Conservation (phyloP, 1,140 invertebrate species). For the Planococcus citri region DNA sequence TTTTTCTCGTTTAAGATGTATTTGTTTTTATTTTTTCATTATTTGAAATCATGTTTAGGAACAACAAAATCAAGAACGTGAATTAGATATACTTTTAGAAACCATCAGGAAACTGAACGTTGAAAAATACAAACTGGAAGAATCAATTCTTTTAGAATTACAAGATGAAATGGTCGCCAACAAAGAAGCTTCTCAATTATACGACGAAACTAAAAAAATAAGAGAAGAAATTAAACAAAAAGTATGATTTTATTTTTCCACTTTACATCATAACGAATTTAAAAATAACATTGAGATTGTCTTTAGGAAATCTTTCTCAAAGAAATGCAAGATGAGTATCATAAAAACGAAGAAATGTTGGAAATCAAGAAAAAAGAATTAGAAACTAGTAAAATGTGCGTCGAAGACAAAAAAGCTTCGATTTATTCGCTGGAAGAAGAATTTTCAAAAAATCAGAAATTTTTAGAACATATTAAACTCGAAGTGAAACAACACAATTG, state of each 20-base stretch:
- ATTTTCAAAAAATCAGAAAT: background rate
- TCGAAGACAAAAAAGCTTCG: background rate
- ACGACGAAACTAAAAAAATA: background rate
- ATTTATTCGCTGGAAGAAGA: background rate
- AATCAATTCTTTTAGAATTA: background rate
- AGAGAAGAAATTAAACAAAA: background rate
- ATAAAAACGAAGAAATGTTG: background rate
- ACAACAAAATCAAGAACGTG: background rate
- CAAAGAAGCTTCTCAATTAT: background rate
- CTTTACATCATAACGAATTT: background rate
- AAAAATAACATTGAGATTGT: background rate
- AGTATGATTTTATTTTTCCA: background rate
- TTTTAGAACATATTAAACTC: background rate
- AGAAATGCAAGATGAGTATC: background rate
- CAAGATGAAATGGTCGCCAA: background rate
- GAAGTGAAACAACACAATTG: background rate
- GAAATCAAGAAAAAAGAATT: background rate
- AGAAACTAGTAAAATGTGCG: background rate
- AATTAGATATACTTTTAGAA: background rate
- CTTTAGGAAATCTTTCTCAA: background rate
- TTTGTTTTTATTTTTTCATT: background rate
- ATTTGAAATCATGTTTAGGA: background rate
- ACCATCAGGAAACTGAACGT: background rate
- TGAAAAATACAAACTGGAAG: constrained; percentile 11
- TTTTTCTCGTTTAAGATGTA: background rate